Conservation (phyloP, 2,797 vertebrate species). For the Chelidonichthys spinosus region DNA sequence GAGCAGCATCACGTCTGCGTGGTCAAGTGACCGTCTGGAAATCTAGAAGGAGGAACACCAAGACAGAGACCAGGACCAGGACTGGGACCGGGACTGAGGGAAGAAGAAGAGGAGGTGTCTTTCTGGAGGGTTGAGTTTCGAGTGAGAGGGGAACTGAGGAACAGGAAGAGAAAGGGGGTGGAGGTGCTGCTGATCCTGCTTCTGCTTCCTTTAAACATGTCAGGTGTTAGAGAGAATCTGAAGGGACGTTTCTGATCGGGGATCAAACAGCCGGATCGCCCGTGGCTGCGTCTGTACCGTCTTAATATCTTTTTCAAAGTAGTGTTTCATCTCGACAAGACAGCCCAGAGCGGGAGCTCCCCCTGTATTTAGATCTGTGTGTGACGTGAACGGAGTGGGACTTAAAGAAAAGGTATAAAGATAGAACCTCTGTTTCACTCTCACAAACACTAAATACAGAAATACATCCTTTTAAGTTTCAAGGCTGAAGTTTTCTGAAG, state of each 20-base stretch:
- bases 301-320: slow-evolving; percentile 56
- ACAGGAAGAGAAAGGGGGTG: background rate
- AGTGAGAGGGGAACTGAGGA: slow-evolving; percentile 2
- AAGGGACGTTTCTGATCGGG: slow-evolving; percentile 29
- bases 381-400: slow-evolving; percentile 41
- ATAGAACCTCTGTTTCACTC: slow-evolving; percentile 12
- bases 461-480: background rate
- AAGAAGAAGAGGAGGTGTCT: slow-evolving; percentile 22
- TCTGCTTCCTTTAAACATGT: slow-evolving; percentile 25
- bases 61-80: background rate
- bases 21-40: slow-evolving; percentile 67
- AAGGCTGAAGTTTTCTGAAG: slow-evolving; percentile 2
- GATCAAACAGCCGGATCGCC: slow-evolving; percentile 39
- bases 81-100: no score
- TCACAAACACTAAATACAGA: slow-evolving; percentile 7
- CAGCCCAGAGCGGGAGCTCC: slow-evolving; percentile 26
- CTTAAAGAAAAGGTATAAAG: slow-evolving; percentile 14
- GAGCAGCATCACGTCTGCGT: slow-evolving; percentile 61
- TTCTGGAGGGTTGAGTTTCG: slow-evolving; percentile 7
- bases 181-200: background rate
- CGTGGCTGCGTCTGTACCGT: slow-evolving; percentile 25
- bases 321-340: slow-evolving; percentile 50
- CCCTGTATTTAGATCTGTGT: background rate
- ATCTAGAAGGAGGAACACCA: slow-evolving; percentile 29
- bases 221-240: slow-evolving; percentile 6